Conservation (phyloP, 2,797 vertebrate species). For the Mus minutoides region DNA sequence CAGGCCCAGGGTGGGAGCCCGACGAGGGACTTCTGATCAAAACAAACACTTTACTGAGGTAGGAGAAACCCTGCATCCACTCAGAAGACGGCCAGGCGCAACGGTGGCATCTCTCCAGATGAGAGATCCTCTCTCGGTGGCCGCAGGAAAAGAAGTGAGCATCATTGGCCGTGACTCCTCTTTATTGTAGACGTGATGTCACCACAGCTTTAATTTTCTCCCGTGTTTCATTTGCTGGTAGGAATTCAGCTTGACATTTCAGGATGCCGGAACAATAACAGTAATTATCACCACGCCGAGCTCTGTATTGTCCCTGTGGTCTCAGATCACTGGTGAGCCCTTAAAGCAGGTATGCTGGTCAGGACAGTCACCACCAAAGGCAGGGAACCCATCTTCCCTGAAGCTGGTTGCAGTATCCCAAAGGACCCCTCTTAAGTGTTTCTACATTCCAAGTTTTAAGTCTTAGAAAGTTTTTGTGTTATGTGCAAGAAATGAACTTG, state of each 20-base stretch:
- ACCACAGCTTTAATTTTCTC: constrained; percentile 74
- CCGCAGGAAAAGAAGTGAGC: constrained; percentile 69
- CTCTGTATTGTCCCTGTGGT: constrained; percentile 58
- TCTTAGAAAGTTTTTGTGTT: neutral
- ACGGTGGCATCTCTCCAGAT: constrained; percentile 29
- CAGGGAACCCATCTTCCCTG: neutral
- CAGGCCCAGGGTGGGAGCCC: neutral
- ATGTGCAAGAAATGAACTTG: constrained; percentile 14
- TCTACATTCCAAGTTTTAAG: neutral
- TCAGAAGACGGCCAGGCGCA: constrained; percentile 42
- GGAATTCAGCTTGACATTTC: constrained; percentile 73
- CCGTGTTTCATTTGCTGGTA: constrained; percentile 45
- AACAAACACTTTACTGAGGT: neutral
- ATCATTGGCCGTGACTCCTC: constrained; percentile 49
- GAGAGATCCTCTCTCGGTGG: constrained; percentile 29
- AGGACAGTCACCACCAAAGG: neutral
- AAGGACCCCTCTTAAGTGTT: neutral
- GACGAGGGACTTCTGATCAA: neutral
- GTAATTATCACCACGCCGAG: constrained; percentile 72
- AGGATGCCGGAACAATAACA: constrained; percentile 74
- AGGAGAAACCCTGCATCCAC: neutral
- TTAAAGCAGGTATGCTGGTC: neutral
- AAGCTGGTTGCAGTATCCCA: neutral
- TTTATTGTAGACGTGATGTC: constrained; percentile 80
- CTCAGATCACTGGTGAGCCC: constrained; percentile 34